Percentiles rank a stretch among this genome's conserved stretches.
Evolutionary conservation across 1,140 invertebrate species (phyloP).

Genomic region (Platyscapa corneri): DNA sequence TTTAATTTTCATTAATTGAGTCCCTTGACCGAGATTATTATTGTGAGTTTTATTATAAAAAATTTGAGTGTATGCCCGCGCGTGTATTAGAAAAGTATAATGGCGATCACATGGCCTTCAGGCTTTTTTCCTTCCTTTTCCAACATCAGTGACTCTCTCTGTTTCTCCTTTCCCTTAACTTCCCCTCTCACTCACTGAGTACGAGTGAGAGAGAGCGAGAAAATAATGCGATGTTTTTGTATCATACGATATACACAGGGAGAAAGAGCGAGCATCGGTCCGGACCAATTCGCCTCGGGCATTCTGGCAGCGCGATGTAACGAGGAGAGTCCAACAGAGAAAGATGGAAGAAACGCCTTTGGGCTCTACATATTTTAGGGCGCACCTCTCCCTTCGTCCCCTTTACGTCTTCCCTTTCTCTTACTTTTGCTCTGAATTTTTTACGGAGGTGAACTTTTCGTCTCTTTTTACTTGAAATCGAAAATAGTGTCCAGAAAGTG

Average conservation of each 20-base stretch:
- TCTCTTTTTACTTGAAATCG: background rate
- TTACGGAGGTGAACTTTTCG: background rate
- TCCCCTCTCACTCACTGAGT: background rate
- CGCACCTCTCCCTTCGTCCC: slow-evolving; percentile 61
- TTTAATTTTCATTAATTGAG: too few relatives aligned
- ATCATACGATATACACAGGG: slow-evolving; percentile 69
- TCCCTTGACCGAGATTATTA: background rate
- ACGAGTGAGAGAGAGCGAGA: slow-evolving; percentile 56
- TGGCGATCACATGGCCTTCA: slow-evolving; percentile 66
- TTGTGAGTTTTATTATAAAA: slow-evolving; percentile 25
- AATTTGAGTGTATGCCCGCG: background rate
- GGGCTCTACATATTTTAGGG: slow-evolving; percentile 73
- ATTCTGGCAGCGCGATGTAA: slow-evolving; percentile 61
- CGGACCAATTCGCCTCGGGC: slow-evolving; percentile 60
- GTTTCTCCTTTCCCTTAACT: slow-evolving; percentile 51
- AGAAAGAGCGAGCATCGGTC: slow-evolving; percentile 63
- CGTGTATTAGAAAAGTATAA: slow-evolving; percentile 59
- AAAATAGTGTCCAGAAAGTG: background rate
- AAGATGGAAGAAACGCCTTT: slow-evolving; percentile 49
- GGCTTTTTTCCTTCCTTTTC: slow-evolving; percentile 52
- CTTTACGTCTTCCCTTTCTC: slow-evolving; percentile 56
- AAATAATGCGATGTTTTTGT: slow-evolving; percentile 73
- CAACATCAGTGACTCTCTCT: slow-evolving; percentile 40
- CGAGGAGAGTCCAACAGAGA: slow-evolving; percentile 60
- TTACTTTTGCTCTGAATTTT: slow-evolving; percentile 52